Conservation (phyloP, 2,113 vertebrate genomes). For the Cercopithecus mona region DNA sequence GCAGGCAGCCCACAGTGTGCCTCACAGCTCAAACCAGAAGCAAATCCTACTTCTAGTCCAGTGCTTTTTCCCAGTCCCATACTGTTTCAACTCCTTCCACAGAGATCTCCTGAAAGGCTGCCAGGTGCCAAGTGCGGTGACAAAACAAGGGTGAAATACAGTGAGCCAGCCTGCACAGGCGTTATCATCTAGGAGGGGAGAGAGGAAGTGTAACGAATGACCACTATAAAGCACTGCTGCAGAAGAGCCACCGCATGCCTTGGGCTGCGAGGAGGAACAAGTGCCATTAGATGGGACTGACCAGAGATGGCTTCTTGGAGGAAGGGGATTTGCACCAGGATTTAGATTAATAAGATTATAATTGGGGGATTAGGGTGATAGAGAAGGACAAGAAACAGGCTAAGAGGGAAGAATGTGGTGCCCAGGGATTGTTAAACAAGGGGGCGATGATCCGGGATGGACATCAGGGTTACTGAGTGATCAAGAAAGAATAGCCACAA, state of each 20-base stretch:
- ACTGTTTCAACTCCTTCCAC: background rate
- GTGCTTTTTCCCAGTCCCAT: background rate
- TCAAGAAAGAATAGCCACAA: background rate
- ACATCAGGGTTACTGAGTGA: background rate
- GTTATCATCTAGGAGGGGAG: background rate
- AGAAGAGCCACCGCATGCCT: accelerated
- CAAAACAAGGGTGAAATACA: background rate
- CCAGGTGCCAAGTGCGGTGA: background rate
- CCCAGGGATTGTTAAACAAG: background rate
- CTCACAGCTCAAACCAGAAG: background rate
- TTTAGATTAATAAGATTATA: background rate
- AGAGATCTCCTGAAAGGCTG: background rate
- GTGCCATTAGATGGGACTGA: background rate
- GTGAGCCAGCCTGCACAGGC: background rate
- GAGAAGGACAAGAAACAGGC: background rate
- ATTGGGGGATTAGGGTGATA: background rate
- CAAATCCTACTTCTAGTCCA: background rate
- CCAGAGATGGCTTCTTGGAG: background rate
- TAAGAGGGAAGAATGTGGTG: background rate
- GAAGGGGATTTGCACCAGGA: background rate
- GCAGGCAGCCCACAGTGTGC: background rate
- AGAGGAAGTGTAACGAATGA: background rate
- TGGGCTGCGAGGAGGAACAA: background rate
- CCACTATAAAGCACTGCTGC: background rate
- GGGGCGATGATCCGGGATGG: background rate